A percentile compares a stretch with the other conserved stretches of the same genome.
phyloP scores from a whole-genome alignment of 2,888 invertebrate species.

The Cinara cedri region DNA sequence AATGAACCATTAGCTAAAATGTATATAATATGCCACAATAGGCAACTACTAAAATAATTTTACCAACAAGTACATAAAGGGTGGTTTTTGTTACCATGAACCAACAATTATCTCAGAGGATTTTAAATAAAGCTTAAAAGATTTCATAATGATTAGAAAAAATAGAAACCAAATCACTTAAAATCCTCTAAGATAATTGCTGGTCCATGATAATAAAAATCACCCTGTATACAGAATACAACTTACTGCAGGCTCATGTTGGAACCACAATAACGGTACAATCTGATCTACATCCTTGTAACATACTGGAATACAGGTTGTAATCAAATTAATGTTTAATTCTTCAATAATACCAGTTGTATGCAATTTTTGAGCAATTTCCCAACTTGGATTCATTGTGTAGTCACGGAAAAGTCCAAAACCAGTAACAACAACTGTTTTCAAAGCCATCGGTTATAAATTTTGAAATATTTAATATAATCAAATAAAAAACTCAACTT shows the following conservation, averaged over 20 bases:
- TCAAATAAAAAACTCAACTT: no score
- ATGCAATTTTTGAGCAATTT: constrained; percentile 73
- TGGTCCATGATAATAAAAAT: no score
- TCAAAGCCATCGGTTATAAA: constrained; percentile 12
- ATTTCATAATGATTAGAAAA: no score
- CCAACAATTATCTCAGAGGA: no score
- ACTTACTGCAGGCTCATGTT: constrained; percentile 73
- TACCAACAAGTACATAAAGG: no score
- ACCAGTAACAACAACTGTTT: constrained; percentile 71
- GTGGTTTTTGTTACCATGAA: no score
- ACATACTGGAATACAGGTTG: constrained; percentile 70
- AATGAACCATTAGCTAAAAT: constrained; percentile 76
- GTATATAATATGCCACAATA: not conserved
- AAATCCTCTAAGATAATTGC: no score
- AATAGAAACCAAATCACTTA: no score
- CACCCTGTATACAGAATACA: no score
- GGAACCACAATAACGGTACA: constrained; percentile 74
- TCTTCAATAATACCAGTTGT: constrained; percentile 66
- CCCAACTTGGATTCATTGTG: constrained; percentile 81
- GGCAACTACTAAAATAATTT: constrained; percentile 31
- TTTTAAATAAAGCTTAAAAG: no score
- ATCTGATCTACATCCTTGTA: constrained; percentile 73
- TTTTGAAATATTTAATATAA: no score
- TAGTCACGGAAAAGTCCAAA: constrained; percentile 81
- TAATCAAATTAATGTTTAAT: constrained; percentile 67